phyloP scores from a whole-genome alignment of 2,888 invertebrate genomes.

The Itoplectis maculator region DNA sequence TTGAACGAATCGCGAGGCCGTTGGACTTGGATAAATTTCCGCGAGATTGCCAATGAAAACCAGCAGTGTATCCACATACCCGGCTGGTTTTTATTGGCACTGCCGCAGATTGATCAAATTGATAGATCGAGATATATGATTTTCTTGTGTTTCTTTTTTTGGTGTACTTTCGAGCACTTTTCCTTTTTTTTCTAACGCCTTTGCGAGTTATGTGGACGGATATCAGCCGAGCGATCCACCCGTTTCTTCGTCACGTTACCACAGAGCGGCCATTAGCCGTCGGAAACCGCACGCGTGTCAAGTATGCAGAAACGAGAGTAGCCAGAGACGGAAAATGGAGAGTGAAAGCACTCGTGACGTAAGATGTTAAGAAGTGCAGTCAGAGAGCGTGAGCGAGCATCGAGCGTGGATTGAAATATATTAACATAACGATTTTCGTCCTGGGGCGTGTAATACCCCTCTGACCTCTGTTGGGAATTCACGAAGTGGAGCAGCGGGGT shows the following conservation, averaged over 20 bases:
- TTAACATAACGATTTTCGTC: constrained; percentile 57
- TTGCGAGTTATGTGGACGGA: neutral
- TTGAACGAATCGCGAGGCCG: constrained; percentile 51
- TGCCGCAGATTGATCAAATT: neutral
- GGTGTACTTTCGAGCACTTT: constrained; percentile 37
- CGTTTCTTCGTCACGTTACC: constrained; percentile 6
- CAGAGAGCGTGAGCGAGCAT: constrained; percentile 14
- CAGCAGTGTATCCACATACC: neutral
- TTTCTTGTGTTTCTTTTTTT: constrained; percentile 32
- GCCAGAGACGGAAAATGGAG: constrained; percentile 46
- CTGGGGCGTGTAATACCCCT: constrained; percentile 35
- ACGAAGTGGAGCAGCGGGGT: constrained; percentile 23
- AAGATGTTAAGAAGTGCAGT: constrained; percentile 23
- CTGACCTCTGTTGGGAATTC: constrained; percentile 55
- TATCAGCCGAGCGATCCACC: neutral
- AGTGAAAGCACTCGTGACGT: constrained; percentile 65
- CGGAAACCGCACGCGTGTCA: neutral
- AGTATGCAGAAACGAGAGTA: neutral
- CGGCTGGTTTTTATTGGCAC: neutral
- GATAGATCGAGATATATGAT: neutral
- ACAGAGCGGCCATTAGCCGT: neutral
- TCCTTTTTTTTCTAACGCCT: constrained; percentile 11
- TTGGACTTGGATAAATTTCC: constrained; percentile 54
- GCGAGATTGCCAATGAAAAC: constrained; percentile 58
- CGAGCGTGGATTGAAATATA: constrained; percentile 34